Evolutionary conservation across 2,797 vertebrate genomes (phyloP).

Genomic region (Atherinosoma microstoma): DNA sequence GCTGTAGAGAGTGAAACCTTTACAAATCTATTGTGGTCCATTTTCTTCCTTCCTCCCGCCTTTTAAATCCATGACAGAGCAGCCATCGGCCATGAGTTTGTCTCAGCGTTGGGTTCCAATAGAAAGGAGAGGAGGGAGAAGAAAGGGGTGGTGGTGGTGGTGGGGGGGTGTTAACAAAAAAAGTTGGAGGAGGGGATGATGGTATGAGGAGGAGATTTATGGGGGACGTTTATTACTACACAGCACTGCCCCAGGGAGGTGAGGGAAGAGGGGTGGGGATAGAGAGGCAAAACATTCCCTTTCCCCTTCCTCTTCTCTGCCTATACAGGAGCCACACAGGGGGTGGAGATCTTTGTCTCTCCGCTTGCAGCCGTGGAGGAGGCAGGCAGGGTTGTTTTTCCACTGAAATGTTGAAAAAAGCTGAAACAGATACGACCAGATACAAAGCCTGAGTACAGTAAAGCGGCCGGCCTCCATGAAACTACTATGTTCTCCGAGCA

Average conservation of each 20-base stretch:
- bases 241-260: slow-evolving; percentile 74
- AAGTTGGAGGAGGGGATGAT: slow-evolving; percentile 68
- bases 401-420: slow-evolving; percentile 30
- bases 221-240: slow-evolving; percentile 81
- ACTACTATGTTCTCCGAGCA: background rate
- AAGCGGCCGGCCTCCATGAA: slow-evolving; percentile 9
- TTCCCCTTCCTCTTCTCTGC: slow-evolving; percentile 69
- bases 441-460: background rate
- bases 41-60: slow-evolving; percentile 25
- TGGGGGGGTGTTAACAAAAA: slow-evolving; percentile 67
- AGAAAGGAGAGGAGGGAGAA: slow-evolving; percentile 50
- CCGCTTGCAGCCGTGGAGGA: slow-evolving; percentile 27
- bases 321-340: slow-evolving; percentile 69
- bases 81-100: slow-evolving; percentile 74
- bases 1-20: slow-evolving; percentile 61
- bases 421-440: slow-evolving; percentile 20
- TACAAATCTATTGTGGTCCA: slow-evolving; percentile 65
- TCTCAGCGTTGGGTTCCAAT: slow-evolving; percentile 76
- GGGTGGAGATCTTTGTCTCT: slow-evolving; percentile 65
- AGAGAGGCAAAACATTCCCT: slow-evolving; percentile 76
- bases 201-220: slow-evolving; percentile 80
- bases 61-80: slow-evolving; percentile 68
- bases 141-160: slow-evolving; percentile 33
- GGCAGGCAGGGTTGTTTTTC: slow-evolving; percentile 52
- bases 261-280: slow-evolving; percentile 63